Evolutionary conservation across 2,113 vertebrate genomes (phyloP).

Genomic region (Myotis lucifugus): DNA sequence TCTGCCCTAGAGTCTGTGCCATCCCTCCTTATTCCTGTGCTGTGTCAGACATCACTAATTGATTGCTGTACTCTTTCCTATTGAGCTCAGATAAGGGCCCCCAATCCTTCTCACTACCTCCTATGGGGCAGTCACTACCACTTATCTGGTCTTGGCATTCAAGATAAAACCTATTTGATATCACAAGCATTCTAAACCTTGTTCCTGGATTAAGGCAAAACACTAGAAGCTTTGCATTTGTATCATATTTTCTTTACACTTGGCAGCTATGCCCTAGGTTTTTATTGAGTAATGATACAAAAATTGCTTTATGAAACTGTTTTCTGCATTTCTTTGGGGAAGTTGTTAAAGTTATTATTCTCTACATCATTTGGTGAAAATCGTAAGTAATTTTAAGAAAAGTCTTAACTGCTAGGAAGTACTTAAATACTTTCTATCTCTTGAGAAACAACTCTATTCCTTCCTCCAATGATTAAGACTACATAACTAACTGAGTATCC

Average conservation of each 20-base stretch:
- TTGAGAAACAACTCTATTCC: background rate
- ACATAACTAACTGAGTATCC: background rate
- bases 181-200: background rate
- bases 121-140: background rate
- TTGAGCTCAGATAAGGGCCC: background rate
- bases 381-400: background rate
- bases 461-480: background rate
- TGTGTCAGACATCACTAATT: background rate
- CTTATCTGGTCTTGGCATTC: background rate
- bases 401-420: background rate
- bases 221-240: background rate
- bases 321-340: conserved; percentile 10
- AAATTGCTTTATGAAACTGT: conserved; percentile 20
- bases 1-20: background rate
- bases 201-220: background rate
- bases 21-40: too few relatives aligned
- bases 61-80: background rate
- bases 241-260: background rate
- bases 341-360: background rate
- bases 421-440: background rate
- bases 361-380: background rate
- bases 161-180: conserved; percentile 1
- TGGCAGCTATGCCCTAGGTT: background rate
- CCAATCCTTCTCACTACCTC: background rate
- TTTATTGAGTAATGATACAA: conserved; percentile 22